Evolutionary conservation across 2,797 vertebrate genomes (phyloP), one percentile per base, ranked within the genome.

Genomic region (Cottoperca gobio): DNA sequence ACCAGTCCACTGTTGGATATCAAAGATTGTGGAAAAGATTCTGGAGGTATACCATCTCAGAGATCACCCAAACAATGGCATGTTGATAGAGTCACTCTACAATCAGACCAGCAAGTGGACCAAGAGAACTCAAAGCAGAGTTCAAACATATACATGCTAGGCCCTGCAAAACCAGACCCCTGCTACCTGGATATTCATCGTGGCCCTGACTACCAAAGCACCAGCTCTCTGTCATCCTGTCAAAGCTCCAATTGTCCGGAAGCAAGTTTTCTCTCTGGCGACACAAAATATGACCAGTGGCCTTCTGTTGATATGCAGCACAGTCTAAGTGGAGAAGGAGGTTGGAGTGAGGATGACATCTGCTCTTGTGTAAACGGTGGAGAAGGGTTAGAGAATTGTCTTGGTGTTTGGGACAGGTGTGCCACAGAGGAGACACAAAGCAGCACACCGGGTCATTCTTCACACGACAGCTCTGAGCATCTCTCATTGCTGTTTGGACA

Each of bases 391-490:
- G 79, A 88, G 33, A 82, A 70, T 8, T 76, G 81, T 33, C 40
- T 46, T 8, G 67, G 78, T 55, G 60, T 80, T 35, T 95, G 94
- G 92, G 84, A 93, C 45, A 79, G 84, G 28, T 87, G 79, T 69
- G 67, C 81, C 37, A 90, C 86, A 13, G 94, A 85, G 28, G 92
- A 91, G 43, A 91, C 90, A 12, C 88, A 86, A 69, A 91, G 90
- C 79, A 92, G 86, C 75, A 93, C 93, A 31, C 87, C 90, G 0
- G 93, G 84, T 19, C 92, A 89, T 74, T 95, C 94, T 16, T 94
- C 94, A 33, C 68, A 84, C 37, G 91, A 87, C 76, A 95, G 94
- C 77, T 95, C 93, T 17, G 94, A 96, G 72, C 95, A 95, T 73
- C 89, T 95, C 11, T 94, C 94, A 14, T 67, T 94, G 70, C 86